A percentile compares a stretch with the other conserved stretches of the same genome.
Evolutionary conservation across 2,888 invertebrate species (phyloP).

Genomic region (Plagodis dolabraria): DNA sequence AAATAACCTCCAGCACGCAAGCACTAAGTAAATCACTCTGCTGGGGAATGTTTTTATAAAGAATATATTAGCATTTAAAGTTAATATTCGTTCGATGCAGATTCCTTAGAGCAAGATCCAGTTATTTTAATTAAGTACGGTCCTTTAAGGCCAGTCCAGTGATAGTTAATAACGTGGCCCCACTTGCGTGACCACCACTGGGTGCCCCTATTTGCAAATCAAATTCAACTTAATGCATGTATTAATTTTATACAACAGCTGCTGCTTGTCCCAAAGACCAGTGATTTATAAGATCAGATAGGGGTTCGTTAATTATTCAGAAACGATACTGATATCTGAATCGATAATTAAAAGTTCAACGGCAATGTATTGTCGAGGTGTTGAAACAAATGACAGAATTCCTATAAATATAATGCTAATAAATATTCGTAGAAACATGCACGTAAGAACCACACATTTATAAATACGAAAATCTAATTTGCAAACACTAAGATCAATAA

Average conservation of each 20-base stretch:
- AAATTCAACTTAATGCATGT: conserved; percentile 62
- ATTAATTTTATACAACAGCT: conserved; percentile 63
- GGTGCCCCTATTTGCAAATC: conserved; percentile 65
- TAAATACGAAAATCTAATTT: not conserved
- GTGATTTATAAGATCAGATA: conserved; percentile 67
- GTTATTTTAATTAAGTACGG: conserved; percentile 59
- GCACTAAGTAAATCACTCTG: conserved; percentile 30
- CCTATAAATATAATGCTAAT: conserved; percentile 17
- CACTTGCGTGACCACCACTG: conserved; percentile 55
- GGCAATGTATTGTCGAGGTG: conserved; percentile 32
- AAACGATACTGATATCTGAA: conserved; percentile 51
- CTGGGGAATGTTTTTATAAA: conserved; percentile 47
- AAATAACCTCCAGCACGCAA: conserved; percentile 15
- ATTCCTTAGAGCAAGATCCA: conserved; percentile 58
- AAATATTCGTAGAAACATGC: too few species aligned
- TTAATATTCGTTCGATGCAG: conserved; percentile 47
- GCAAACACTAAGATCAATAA: conserved; percentile 12
- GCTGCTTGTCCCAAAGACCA: conserved; percentile 54
- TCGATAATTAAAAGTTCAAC: conserved; percentile 47
- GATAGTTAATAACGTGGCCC: conserved; percentile 47
- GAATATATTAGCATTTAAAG: conserved; percentile 58
- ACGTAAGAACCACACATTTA: not conserved
- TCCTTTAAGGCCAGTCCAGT: conserved; percentile 47
- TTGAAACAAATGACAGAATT: conserved; percentile 13
- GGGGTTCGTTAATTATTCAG: conserved; percentile 53